Evolutionary conservation across 2,888 invertebrate genomes (phyloP).

Genomic region (Drosophila mettleri): DNA sequence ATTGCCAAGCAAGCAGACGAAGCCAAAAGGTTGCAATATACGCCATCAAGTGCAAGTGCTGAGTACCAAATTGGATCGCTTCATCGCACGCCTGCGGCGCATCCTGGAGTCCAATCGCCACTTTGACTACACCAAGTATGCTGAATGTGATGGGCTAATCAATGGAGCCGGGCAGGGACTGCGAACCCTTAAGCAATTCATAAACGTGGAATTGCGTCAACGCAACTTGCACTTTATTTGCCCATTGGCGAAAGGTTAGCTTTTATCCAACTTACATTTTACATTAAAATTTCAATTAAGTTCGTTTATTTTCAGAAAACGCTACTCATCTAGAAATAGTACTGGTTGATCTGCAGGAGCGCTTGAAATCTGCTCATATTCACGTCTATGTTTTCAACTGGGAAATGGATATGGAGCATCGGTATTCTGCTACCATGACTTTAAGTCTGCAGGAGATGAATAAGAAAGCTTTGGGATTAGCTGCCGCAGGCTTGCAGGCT

Average conservation of each 20-base stretch:
- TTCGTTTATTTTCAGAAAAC: constrained; percentile 48
- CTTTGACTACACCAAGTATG: constrained; percentile 62
- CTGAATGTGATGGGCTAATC: constrained; percentile 66
- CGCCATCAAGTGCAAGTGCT: constrained; percentile 78
- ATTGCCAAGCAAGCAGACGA: constrained; percentile 15
- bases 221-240: constrained; percentile 56
- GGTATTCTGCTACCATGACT: constrained; percentile 61
- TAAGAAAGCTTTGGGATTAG: constrained; percentile 31
- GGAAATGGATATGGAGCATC: constrained; percentile 73
- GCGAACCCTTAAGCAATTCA: constrained; percentile 41
- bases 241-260: constrained; percentile 50
- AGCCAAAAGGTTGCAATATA: constrained; percentile 68
- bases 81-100: constrained; percentile 58
- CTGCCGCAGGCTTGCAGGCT: constrained; percentile 5
- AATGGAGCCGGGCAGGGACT: constrained; percentile 19
- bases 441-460: constrained; percentile 29
- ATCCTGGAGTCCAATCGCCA: constrained; percentile 62
- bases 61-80: constrained; percentile 62
- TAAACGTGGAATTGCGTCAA: constrained; percentile 67
- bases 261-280: not conserved
- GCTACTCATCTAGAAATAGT: constrained; percentile 54
- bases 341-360: constrained; percentile 56
- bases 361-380: constrained; percentile 71
- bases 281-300: not conserved
- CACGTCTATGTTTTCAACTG: constrained; percentile 73